Conservation (phyloP, 2,113 vertebrate genomes). For the Isichthys henryi region DNA sequence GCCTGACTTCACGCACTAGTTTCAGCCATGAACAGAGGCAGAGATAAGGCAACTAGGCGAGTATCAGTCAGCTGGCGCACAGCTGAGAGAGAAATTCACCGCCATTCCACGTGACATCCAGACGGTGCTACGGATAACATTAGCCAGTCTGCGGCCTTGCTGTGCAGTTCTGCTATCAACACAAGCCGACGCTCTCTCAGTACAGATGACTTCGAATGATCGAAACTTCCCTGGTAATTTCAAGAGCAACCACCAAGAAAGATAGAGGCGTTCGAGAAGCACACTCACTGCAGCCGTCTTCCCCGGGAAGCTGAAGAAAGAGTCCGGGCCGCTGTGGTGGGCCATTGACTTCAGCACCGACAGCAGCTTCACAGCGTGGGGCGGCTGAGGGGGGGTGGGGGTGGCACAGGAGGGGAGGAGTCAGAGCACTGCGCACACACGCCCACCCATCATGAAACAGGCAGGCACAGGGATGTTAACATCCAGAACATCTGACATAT, state of each 20-base stretch:
- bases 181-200: background rate
- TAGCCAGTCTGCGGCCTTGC: background rate
- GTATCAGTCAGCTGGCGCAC: background rate
- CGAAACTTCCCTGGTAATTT: background rate
- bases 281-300: constrained; percentile 90
- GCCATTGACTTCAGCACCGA: constrained; percentile 93
- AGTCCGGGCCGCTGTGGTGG: constrained; percentile 86
- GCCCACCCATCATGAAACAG: background rate
- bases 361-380: constrained; percentile 87
- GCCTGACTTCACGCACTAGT: background rate
- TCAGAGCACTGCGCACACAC: background rate
- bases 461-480: background rate
- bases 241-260: background rate
- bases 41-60: background rate
- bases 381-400: constrained; percentile 66
- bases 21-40: background rate
- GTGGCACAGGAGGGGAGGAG: background rate
- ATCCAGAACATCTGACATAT: background rate
- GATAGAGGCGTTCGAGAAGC: background rate
- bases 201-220: background rate
- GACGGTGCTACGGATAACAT: background rate
- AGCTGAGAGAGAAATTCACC: background rate
- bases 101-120: background rate
- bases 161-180: background rate
- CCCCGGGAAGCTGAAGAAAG: constrained; percentile 97